phyloP scores from a whole-genome alignment of 2,888 invertebrate genomes.

The Willowsia nigromaculata region DNA sequence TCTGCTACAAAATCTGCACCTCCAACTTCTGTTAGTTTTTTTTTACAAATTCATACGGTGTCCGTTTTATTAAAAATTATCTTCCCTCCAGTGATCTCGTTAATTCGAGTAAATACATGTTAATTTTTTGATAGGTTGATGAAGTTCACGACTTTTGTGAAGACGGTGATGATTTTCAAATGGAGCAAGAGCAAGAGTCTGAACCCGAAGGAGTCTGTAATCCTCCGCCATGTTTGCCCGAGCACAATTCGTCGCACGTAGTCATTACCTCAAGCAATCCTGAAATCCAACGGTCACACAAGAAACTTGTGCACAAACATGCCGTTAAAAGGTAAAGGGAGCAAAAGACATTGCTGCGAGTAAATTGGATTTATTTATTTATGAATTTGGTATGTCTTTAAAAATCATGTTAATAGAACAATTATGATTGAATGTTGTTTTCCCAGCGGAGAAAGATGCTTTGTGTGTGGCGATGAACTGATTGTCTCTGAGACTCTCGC shows the following conservation, averaged over 20 bases:
- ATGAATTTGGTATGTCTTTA: not conserved
- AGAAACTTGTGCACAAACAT: not conserved
- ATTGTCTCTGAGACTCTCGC: slow-evolving; percentile 29
- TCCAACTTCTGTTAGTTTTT: too few species aligned
- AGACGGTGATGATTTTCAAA: slow-evolving; percentile 36
- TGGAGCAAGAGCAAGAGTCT: not conserved
- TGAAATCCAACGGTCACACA: not conserved
- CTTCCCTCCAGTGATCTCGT: too few species aligned
- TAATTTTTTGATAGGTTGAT: not conserved
- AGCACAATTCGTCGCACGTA: not conserved
- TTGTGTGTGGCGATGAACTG: slow-evolving; percentile 56
- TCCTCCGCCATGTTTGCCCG: not conserved
- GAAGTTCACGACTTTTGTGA: not conserved
- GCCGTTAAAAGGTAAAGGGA: slow-evolving; percentile 12
- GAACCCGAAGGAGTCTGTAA: not conserved
- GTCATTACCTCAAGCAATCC: not conserved
- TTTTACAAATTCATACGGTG: too few species aligned
- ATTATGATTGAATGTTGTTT: too few species aligned
- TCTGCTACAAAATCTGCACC: not conserved
- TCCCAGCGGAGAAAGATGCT: slow-evolving; percentile 46
- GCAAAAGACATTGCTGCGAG: not conserved
- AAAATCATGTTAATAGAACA: too few species aligned
- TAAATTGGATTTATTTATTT: too few species aligned
- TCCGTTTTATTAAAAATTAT: too few species aligned
- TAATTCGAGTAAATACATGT: not conserved